These are phyloP conservation scores for Ficedula albicollis DNA, from an alignment of 2,797 vertebrate species.

Conservation along the genomic window DNA sequence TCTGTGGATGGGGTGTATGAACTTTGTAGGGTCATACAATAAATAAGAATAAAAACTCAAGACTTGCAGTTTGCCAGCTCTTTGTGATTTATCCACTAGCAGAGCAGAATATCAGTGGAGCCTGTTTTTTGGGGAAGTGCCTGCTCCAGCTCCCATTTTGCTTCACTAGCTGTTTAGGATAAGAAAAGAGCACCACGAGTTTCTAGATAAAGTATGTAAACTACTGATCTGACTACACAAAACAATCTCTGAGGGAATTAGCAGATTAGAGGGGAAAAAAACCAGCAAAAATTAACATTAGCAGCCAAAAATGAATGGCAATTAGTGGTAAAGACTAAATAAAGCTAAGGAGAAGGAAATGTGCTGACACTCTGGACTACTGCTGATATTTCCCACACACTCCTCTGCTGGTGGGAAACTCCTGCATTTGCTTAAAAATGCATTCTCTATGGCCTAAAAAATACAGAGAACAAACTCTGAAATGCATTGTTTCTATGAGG, in stretches of 20 bases:
- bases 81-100: not conserved
- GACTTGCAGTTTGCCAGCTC: not conserved
- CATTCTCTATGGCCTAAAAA: not conserved
- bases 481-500: not conserved
- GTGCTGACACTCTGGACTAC: not conserved
- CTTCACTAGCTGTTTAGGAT: not conserved
- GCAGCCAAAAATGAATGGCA: not conserved
- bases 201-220: conserved; percentile 3
- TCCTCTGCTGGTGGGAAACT: not conserved
- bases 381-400: not conserved
- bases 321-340: conserved; percentile 15
- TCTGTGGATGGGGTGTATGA: not conserved
- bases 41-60: not conserved
- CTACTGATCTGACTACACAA: not conserved
- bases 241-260: not conserved
- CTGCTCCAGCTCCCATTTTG: not conserved
- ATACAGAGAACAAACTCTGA: not conserved
- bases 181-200: not conserved
- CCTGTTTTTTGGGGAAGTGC: not conserved
- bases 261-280: not conserved
- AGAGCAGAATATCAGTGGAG: not conserved
- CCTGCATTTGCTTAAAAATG: not conserved
- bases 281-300: not conserved
- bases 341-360: not conserved
- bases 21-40: not conserved